Evolutionary conservation across 2,888 invertebrate genomes (phyloP), one percentile per base, ranked within the genome.

Genomic region (Epinotia ramella): DNA sequence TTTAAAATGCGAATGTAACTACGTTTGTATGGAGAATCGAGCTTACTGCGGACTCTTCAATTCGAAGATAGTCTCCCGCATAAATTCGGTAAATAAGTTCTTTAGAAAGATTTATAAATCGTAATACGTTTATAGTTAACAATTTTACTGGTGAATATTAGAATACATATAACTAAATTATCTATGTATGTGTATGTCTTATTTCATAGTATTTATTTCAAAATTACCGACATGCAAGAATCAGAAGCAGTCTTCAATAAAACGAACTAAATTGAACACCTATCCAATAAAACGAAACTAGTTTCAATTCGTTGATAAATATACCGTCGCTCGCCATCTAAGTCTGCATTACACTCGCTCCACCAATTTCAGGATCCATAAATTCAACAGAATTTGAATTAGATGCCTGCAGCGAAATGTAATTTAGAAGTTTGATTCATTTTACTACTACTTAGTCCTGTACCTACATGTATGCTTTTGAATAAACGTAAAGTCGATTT

Each of bases 331-430:
- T 24, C 28, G 24, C 40, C 64, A 49, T 33, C 70, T 75, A 70
- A 69, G 20, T 69, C 64, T 70, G 64, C 65, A 5, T 49, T 70
- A 60, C 75, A 60, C 65, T 53, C 65, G 59, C 70, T 70, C 70
- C 44, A 59, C 62, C 76, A 71, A 76, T 76, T 75, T 70, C 70
- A 77, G 56, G 56, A 63, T 16, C 66, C 67, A 67, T 76, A 77
- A 77, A 77, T 73, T 73, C 44, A 20, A 56, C 63, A 40, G 59
- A 60, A 53, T 73, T 68, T 49, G 46, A 49, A 67, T 76, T 77
- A 44, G 71, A 63, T 33, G 56, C 12, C 28, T 66, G 33, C 60
- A 49, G 28, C 3, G 24, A 20, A 44, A 68, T 46, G 62, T 18
- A 68, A 56, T 73, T 68, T 63, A 63, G 73, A 73, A 68, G 44